These are phyloP conservation scores for Linurgus olivaceus DNA, from an alignment of 2,797 vertebrate genomes.

Conservation along the genomic window DNA sequence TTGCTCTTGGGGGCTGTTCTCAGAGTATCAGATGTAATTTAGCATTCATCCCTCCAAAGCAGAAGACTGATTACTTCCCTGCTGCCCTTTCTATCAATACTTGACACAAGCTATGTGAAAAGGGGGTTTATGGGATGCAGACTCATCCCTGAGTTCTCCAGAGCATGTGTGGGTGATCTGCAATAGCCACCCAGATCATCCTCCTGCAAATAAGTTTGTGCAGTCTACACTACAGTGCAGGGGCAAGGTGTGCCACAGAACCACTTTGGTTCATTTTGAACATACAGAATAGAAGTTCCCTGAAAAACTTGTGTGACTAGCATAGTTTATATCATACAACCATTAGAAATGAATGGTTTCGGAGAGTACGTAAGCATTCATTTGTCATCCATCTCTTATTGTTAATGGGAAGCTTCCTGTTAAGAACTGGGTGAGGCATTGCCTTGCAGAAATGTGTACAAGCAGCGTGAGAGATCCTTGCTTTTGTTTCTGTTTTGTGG, in stretches of 20 bases:
- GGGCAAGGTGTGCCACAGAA: not conserved
- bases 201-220: not conserved
- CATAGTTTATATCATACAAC: not conserved
- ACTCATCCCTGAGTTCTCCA: not conserved
- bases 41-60: not conserved
- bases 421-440: conserved; percentile 38
- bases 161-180: not conserved
- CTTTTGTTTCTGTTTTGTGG: conserved; percentile 13
- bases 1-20: conserved; percentile 6
- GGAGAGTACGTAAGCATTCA: not conserved
- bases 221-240: not conserved
- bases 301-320: not conserved
- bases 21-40: not conserved
- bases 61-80: not conserved
- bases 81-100: not conserved
- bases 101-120: not conserved
- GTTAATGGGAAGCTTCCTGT: conserved; percentile 54
- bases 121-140: not conserved
- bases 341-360: conserved; percentile 30
- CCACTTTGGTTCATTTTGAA: not conserved
- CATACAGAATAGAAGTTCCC: not conserved
- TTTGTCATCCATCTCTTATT: conserved; percentile 21
- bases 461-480: not conserved
- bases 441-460: conserved; percentile 17
- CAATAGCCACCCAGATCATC: not conserved